These are phyloP conservation scores for Cyprinella venusta DNA, from an alignment of 2,797 vertebrate genomes.

Conservation along the genomic window DNA sequence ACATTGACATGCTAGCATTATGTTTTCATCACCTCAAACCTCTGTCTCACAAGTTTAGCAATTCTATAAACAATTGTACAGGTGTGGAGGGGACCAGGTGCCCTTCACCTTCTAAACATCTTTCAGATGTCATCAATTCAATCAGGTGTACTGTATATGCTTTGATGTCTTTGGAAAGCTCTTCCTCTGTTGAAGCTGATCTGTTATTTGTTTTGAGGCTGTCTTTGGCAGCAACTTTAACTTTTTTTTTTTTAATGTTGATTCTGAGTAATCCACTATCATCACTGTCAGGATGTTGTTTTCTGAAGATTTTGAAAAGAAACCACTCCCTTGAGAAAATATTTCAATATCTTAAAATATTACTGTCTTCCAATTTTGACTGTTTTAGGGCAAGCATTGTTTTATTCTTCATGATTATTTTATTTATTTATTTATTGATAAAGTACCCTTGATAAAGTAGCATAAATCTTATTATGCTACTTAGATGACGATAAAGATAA, in stretches of 20 bases:
- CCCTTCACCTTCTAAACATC: slow-evolving; percentile 44
- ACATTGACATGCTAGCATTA: slow-evolving; percentile 52
- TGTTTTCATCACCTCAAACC: slow-evolving; percentile 56
- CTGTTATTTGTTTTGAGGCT: slow-evolving; percentile 32
- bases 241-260: slow-evolving; percentile 29
- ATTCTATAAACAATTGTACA: slow-evolving; percentile 60
- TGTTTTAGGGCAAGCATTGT: slow-evolving; percentile 19
- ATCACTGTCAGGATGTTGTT: slow-evolving; percentile 17
- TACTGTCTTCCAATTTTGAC: neutral
- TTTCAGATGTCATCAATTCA: slow-evolving; percentile 49
- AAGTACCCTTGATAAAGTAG: neutral
- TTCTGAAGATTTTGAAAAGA: slow-evolving; percentile 5
- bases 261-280: slow-evolving; percentile 28
- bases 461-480: neutral
- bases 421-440: neutral
- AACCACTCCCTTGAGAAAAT: slow-evolving; percentile 3
- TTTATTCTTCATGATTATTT: neutral
- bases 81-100: slow-evolving; percentile 52
- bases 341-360: neutral
- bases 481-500: too few relatives aligned
- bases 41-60: slow-evolving; percentile 17
- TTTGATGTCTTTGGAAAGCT: slow-evolving; percentile 43
- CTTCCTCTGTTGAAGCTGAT: slow-evolving; percentile 15
- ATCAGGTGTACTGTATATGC: slow-evolving; percentile 21
- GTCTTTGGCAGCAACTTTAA: slow-evolving; percentile 35